phyloP scores from a whole-genome alignment of 1,140 invertebrate genomes.

The Andricus grossulariae region DNA sequence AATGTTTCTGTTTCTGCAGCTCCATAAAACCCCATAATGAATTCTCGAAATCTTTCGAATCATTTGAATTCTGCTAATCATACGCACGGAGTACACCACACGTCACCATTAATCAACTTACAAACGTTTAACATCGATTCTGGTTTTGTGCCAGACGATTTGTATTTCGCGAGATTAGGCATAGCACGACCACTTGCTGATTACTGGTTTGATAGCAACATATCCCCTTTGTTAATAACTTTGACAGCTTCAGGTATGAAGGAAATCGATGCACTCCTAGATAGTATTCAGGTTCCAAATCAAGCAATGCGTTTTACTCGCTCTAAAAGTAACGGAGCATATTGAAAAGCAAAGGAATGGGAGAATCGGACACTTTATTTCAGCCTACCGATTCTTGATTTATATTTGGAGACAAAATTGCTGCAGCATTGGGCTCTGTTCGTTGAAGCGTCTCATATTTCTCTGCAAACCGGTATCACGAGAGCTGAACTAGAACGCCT shows the following conservation, averaged over 20 bases:
- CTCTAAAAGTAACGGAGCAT: slow-evolving; percentile 30
- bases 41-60: background rate
- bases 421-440: slow-evolving; percentile 36
- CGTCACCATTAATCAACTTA: slow-evolving; percentile 33
- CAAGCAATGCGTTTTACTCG: slow-evolving; percentile 36
- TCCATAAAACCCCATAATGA: background rate
- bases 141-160: slow-evolving; percentile 42
- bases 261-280: slow-evolving; percentile 26
- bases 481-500: background rate
- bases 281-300: slow-evolving; percentile 26
- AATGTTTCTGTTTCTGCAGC: background rate
- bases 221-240: background rate
- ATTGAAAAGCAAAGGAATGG: slow-evolving; percentile 37
- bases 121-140: slow-evolving; percentile 32
- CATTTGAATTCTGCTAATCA: background rate
- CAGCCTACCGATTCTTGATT: no score
- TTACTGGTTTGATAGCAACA: slow-evolving; percentile 38
- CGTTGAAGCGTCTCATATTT: background rate
- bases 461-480: background rate
- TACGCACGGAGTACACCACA: slow-evolving; percentile 33
- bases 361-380: no score
- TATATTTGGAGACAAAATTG: no score
- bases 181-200: slow-evolving; percentile 40
- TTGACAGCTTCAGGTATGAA: slow-evolving; percentile 15
- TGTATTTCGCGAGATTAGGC: slow-evolving; percentile 43